phyloP scores from a whole-genome alignment of 2,113 vertebrate genomes.

The Ptyas mucosa region DNA sequence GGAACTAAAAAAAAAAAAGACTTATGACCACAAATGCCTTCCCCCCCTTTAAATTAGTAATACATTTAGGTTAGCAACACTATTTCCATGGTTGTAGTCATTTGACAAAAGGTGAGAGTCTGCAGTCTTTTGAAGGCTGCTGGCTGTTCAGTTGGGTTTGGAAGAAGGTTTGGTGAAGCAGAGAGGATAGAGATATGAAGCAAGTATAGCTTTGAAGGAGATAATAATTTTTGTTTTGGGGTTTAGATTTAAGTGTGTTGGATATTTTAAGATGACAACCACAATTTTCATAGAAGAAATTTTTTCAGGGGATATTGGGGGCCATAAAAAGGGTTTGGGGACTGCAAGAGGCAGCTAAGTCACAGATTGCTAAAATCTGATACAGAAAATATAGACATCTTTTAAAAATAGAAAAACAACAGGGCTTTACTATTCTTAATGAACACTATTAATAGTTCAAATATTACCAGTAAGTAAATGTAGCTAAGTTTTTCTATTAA shows the following conservation, averaged over 20 bases:
- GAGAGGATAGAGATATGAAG: neutral
- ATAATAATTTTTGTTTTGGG: neutral
- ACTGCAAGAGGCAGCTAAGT: neutral
- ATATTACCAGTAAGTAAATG: neutral
- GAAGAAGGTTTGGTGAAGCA: neutral
- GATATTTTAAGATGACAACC: neutral
- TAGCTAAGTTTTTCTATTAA: neutral
- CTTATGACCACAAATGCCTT: neutral
- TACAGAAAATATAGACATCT: neutral
- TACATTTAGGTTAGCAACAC: neutral
- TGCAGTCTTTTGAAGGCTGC: neutral
- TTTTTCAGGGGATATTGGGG: neutral
- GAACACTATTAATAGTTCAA: neutral
- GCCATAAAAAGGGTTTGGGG: neutral
- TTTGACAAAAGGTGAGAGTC: neutral
- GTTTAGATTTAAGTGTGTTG: neutral
- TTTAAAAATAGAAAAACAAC: neutral
- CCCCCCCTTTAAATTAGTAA: neutral
- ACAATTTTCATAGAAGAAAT: neutral
- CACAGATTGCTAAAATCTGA: neutral
- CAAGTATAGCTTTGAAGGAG: neutral
- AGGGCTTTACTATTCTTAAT: neutral
- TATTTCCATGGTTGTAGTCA: neutral
- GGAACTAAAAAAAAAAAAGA: neutral
- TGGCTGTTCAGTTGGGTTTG: neutral